Evolutionary conservation across 1,140 invertebrate genomes (phyloP).

Genomic region (Gerris buenoi): DNA sequence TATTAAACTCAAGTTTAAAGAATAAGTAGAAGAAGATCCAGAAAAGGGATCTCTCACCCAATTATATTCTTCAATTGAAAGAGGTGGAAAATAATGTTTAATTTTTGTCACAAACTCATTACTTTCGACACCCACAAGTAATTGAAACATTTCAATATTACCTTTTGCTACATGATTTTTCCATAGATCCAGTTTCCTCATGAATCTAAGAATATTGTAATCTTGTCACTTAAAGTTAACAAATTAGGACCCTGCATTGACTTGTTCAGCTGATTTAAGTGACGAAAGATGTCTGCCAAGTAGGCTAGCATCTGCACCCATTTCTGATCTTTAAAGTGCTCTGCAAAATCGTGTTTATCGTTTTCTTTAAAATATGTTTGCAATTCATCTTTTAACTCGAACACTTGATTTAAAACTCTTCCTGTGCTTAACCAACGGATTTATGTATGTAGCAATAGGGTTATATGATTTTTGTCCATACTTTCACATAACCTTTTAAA

Average conservation of each 20-base stretch:
- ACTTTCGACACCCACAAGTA: no score
- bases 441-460: background rate
- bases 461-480: background rate
- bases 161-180: no score
- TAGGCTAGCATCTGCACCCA: background rate
- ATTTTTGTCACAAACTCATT: no score
- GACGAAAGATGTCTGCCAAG: background rate
- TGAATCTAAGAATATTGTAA: background rate
- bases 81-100: no score
- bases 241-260: background rate
- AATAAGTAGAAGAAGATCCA: no score
- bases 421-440: background rate
- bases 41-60: no score
- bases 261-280: background rate
- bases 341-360: background rate
- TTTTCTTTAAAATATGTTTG: background rate
- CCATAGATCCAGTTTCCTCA: no score
- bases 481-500: background rate
- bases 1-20: no score
- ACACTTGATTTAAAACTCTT: background rate
- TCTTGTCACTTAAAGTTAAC: background rate
- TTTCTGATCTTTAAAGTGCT: background rate
- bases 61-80: no score
- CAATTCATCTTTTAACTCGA: background rate
- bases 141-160: no score